Evolutionary conservation across 2,888 invertebrate species (phyloP).

Genomic region (Lapara coniferarum): DNA sequence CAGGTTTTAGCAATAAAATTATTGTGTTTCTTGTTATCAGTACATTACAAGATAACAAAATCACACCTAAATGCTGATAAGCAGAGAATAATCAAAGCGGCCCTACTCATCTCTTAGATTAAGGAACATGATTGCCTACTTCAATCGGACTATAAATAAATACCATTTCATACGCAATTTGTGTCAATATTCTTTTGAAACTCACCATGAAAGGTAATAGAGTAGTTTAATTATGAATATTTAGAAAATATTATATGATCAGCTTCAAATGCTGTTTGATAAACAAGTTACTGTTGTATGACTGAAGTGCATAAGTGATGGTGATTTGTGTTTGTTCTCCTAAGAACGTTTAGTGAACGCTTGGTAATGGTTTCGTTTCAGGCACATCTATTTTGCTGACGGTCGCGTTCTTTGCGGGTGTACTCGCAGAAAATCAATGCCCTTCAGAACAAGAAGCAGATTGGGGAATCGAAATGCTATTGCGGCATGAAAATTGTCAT

Average conservation of each 20-base stretch:
- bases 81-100: conserved; percentile 30
- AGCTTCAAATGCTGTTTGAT: conserved; percentile 9
- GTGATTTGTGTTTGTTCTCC: background rate
- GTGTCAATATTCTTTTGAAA: conserved; percentile 31
- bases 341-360: background rate
- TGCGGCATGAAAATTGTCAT: conserved; percentile 82
- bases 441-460: conserved; percentile 59
- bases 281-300: background rate
- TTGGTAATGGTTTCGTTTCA: conserved; percentile 34
- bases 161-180: conserved; percentile 9
- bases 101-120: conserved; percentile 37
- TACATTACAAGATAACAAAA: conserved; percentile 35
- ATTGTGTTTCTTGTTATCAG: conserved; percentile 27
- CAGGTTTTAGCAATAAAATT: conserved; percentile 30
- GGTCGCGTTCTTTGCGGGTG: conserved; percentile 42
- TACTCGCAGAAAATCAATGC: conserved; percentile 51
- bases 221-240: background rate
- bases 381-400: conserved; percentile 35
- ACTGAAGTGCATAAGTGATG: background rate
- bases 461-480: conserved; percentile 75
- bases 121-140: conserved; percentile 30
- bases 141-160: conserved; percentile 35
- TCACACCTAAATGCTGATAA: conserved; percentile 38
- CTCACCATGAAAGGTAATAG: conserved; percentile 42
- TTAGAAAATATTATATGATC: conserved; percentile 2